Base-by-base conservation (phyloP, 2,797 vertebrate genomes). In the Varecia variegata region DNA sequence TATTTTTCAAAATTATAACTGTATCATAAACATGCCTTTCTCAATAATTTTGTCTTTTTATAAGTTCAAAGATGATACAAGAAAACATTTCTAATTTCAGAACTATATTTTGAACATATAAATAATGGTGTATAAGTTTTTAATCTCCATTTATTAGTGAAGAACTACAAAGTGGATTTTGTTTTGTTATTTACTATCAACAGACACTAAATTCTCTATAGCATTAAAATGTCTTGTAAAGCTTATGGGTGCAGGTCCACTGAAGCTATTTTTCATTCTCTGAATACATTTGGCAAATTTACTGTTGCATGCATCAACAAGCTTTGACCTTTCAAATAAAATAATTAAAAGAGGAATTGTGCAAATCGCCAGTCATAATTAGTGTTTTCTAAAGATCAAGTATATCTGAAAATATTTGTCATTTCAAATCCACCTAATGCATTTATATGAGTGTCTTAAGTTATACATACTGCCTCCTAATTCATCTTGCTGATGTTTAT, bases 301-400 rank as follows among this genome's bases (percentile, higher is more conserved):
- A 68, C n/a, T 71, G 10, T 96, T 95, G 88, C 47, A 77, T 79
- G 38, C 90, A 90, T 94, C 56, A 82, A 30, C 32, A 90, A 90
- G 50, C 3, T 58, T 95, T 96, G 71, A 94, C 70, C 73, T 45
- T 47, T n/a, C 5, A 95, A 93, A 93, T 85, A 68, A 96, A 96
- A 88, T 91, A 76, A 97, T 89, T 93, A 77, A 90, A 76, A 81
- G 27, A 83, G 3, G 13, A 21, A 74, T 76, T 47, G 20, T 45
- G 21, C 11, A 85, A 85, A 93, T 94, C 25, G n/a, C 9, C 9
- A 67, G 47, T 85, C 13, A 47, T 88, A 96, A 90, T 88, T 92
- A 92, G 40, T 52, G 7, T 65, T 85, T 96, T 62, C n/a, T 52
- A 35, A 88, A 88, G 60, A 60, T 23, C 21, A 84, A 76, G 13